Evolutionary conservation across 1,140 invertebrate genomes (phyloP), one percentile per base, ranked within the genome.

Genomic region (Episyrphus balteatus): DNA sequence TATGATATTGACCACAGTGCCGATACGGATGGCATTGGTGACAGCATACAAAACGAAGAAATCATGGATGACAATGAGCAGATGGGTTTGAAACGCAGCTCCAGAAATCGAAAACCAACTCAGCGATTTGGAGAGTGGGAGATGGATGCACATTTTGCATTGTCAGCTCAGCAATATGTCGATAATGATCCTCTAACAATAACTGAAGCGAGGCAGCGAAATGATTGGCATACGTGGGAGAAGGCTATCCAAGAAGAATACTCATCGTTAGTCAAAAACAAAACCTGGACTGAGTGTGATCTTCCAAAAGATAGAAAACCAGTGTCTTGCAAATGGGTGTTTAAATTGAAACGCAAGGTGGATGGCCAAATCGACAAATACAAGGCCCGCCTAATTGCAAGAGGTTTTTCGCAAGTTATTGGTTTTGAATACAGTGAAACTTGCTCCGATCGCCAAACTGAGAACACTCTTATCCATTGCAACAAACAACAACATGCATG

Each of bases 351-450:
- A 57, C 47, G 46, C 15, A 36, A 47, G 9, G 9, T n/a, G 9
- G 33, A 34, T 34, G n/a, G n/a, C n/a, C 9, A 9, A 34, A 34
- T 34, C 33, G n/a, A n/a, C 33, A 34, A n/a, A 30, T 51, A 56
- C 17, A 71, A 69, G 55, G 62, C 66, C 3, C 30, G 66, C 13
- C 50, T 70, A 12, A 62, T 71, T 11, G 61, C 56, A 36, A 49
- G 58, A 49, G 67, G 66, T 13, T 71, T 58, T 51, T 46, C 50
- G 10, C 70, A 71, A 49, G 14, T 44, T 44, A 42, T 51, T 32
- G 61, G 55, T 14, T 44, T 66, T 18, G 56, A 68, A 41, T 62
- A 55, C 47, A 14, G 17, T 12, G 44, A 55, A 42, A 53, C 51
- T 50, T 58, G 49, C 53, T 5, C 55, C 48, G 32, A 48, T 51